These are phyloP conservation scores for Malacoraja senta DNA, from an alignment of 2,797 vertebrate genomes.

Conservation along the genomic window DNA sequence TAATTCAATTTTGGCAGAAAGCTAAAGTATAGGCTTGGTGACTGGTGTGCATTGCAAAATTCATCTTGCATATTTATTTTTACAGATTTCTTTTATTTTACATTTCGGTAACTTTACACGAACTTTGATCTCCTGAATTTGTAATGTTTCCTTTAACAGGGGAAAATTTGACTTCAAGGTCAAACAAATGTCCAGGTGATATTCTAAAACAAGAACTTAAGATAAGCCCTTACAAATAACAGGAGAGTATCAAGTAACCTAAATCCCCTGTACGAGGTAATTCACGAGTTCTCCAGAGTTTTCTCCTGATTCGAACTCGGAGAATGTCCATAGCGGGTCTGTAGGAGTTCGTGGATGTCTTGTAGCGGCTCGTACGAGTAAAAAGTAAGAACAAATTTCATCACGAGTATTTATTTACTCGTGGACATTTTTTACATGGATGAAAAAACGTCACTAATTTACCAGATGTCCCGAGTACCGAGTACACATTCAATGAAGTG, in stretches of 20 bases:
- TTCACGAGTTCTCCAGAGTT: no score
- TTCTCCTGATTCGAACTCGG: no score
- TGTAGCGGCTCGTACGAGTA: no score
- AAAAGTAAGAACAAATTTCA: no score
- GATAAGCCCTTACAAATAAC: background rate
- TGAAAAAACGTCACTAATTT: no score
- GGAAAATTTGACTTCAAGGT: background rate
- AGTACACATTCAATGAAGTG: background rate
- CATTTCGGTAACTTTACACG: background rate
- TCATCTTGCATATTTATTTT: background rate
- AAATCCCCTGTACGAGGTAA: no score
- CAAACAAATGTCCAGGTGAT: background rate
- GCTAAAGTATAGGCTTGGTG: background rate
- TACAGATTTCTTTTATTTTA: slow-evolving; percentile 6
- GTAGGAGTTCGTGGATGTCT: no score
- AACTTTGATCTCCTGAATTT: background rate
- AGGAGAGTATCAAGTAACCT: background rate
- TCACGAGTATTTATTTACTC: no score
- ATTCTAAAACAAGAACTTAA: background rate
- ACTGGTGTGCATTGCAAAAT: background rate
- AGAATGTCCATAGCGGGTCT: no score
- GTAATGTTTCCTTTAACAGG: background rate
- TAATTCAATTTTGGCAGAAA: slow-evolving; percentile 27
- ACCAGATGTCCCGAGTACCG: no score
- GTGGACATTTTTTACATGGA: no score